These are phyloP conservation scores for Cheilosia grossa DNA, from an alignment of 2,888 invertebrate genomes.

Conservation along the genomic window DNA sequence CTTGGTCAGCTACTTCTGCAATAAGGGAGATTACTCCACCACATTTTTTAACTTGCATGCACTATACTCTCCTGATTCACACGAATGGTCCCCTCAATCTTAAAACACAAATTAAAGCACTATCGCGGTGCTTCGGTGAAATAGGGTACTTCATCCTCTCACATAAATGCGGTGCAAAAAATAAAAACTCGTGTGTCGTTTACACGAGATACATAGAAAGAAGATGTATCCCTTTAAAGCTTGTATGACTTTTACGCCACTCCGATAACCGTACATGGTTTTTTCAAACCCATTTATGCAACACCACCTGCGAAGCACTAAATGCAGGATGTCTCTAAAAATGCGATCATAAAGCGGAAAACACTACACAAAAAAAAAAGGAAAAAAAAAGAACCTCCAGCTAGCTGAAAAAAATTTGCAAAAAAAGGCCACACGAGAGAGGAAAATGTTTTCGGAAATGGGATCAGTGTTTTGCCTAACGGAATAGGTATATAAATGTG, in stretches of 20 bases:
- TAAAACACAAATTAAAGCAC: slow-evolving; percentile 10
- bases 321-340: slow-evolving; percentile 67
- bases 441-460: slow-evolving; percentile 68
- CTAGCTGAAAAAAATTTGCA: slow-evolving; percentile 34
- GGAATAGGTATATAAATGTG: slow-evolving; percentile 71
- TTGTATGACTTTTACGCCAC: slow-evolving; percentile 47
- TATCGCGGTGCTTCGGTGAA: neutral
- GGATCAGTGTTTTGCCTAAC: slow-evolving; percentile 72
- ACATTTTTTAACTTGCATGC: neutral
- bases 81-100: slow-evolving; percentile 1
- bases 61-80: neutral
- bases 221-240: slow-evolving; percentile 40
- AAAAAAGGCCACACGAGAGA: slow-evolving; percentile 23
- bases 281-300: neutral
- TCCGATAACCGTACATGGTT: slow-evolving; percentile 39
- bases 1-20: too few species aligned
- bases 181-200: too few species aligned
- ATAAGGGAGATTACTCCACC: too few species aligned
- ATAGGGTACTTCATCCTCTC: neutral
- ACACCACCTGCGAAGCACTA: slow-evolving; percentile 21
- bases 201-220: slow-evolving; percentile 1
- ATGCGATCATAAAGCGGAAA: slow-evolving; percentile 64
- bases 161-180: neutral
- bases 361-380: slow-evolving; percentile 36
- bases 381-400: slow-evolving; percentile 7